Evolutionary conservation across 2,113 vertebrate genomes (phyloP), one percentile per base, ranked within the genome.

Genomic region (Plestiodon gilberti): DNA sequence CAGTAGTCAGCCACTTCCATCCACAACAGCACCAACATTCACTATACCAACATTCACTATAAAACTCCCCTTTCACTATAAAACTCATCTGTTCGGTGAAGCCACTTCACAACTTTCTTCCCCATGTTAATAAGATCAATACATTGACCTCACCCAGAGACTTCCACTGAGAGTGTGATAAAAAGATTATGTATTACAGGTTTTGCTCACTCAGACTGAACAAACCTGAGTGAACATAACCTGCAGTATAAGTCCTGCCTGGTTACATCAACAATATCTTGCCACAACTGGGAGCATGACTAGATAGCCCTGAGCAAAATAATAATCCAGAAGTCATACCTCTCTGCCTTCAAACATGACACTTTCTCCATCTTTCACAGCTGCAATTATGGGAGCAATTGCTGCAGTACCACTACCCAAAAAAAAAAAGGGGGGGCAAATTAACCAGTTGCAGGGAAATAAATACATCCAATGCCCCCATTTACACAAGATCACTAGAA

Each of bases 381-480:
- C 96, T 1, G 94, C 87, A 0, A 99, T 97, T 75, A 99, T 97
- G 0, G 98, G 98, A 0, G 98, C 97, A 0, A 99, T 99, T 33
- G 97, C 98, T 2, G 97, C 94, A 0, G 98, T 99, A 35, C 98
- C 98, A 13, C 99, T 99, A 93, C 43, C 5, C 92, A 90, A 11
- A 25, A 77, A 92, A 25, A 33, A 17, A 11, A 57, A 43, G 78
- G 81, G 0, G 33, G 30, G 73, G 82, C 75, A 0, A 82, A 2
- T 3, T 93, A 70, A 6, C n/a, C 33, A 65, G 13, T 57, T 75
- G 2, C 22, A 55, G 0, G 71, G 52, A 11, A 0, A 0, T 2
- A 23, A 43, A 57, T 40, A 82, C 14, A 73, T 23, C 57, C 57
- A 6, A n/a, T 0, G 73, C 23, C 17, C 35, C 43, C 15, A 20